A percentile compares a stretch with the other conserved stretches of the same genome.
These are phyloP conservation scores for Papilio gigon DNA, from an alignment of 2,888 invertebrate species.

Conservation along the genomic window DNA sequence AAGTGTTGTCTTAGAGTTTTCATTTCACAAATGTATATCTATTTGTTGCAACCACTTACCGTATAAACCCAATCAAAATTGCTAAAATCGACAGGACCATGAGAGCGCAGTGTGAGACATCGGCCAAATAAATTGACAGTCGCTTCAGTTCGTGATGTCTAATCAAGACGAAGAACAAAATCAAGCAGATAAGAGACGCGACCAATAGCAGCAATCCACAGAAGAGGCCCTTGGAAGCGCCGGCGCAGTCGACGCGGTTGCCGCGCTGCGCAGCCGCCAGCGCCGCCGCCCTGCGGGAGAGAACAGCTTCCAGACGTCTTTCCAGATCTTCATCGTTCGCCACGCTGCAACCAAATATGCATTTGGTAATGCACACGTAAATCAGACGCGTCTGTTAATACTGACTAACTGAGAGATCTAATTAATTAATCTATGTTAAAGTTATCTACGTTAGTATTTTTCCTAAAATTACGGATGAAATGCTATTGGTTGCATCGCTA, in stretches of 20 bases:
- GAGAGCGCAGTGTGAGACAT: conserved; percentile 93
- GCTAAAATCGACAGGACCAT: conserved; percentile 94
- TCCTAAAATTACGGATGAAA: conserved; percentile 26
- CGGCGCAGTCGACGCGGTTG: conserved; percentile 95
- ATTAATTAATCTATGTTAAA: conserved; percentile 26
- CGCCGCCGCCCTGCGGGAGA: conserved; percentile 92
- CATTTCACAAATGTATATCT: not conserved
- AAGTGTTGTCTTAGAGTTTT: not conserved
- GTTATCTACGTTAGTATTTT: conserved; percentile 31
- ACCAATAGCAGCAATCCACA: conserved; percentile 94
- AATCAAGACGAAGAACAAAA: conserved; percentile 97
- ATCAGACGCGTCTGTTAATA: conserved; percentile 44
- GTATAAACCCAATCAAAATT: conserved; percentile 94
- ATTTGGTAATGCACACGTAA: conserved; percentile 57
- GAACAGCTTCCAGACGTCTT: conserved; percentile 93
- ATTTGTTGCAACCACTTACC: conserved; percentile 79
- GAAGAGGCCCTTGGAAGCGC: conserved; percentile 96
- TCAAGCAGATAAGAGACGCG: conserved; percentile 94
- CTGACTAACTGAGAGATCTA: conserved; percentile 40
- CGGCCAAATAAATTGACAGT: conserved; percentile 94
- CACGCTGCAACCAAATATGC: conserved; percentile 81
- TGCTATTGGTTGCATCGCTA: conserved; percentile 44
- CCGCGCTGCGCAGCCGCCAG: conserved; percentile 91
- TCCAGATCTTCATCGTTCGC: conserved; percentile 91
- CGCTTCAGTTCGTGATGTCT: conserved; percentile 91